phyloP scores from a whole-genome alignment of 2,888 invertebrate species.

The Quadroppia sp. region DNA sequence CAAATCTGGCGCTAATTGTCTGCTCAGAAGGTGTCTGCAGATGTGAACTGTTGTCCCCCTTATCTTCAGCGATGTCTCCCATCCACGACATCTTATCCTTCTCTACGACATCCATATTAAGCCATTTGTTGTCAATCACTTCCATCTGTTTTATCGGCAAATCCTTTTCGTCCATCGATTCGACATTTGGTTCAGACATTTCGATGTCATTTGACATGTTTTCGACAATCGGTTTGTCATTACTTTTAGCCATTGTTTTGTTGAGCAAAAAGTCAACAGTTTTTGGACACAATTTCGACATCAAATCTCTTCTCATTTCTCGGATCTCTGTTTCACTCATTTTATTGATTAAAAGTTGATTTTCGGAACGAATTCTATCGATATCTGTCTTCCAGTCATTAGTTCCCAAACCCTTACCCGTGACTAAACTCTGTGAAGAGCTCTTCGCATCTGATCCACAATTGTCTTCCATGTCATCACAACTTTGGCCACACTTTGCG shows the following conservation, averaged over 20 bases:
- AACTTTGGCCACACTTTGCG: background rate
- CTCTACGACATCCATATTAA: conserved; percentile 44
- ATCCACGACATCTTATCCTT: conserved; percentile 43
- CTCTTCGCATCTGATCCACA: background rate
- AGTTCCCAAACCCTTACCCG: conserved; percentile 35
- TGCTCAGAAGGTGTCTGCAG: background rate
- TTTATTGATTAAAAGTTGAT: conserved; percentile 21
- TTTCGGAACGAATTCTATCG: conserved; percentile 33
- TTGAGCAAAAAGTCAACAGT: conserved; percentile 35
- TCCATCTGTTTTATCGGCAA: conserved; percentile 39
- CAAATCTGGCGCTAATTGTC: conserved; percentile 36
- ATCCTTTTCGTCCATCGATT: conserved; percentile 29
- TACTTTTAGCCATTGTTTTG: conserved; percentile 24
- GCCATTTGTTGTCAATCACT: conserved; percentile 38
- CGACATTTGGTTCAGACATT: background rate
- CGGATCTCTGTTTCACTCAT: conserved; percentile 41
- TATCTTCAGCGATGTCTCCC: background rate
- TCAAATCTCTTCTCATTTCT: conserved; percentile 30
- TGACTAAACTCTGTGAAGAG: background rate
- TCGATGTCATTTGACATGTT: background rate
- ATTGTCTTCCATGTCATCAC: background rate
- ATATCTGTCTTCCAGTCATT: conserved; percentile 37
- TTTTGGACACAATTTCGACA: conserved; percentile 36
- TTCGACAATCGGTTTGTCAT: conserved; percentile 11
- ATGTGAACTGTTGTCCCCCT: background rate